Conservation (phyloP, 1,140 invertebrate species). For the Maniola jurtina region DNA sequence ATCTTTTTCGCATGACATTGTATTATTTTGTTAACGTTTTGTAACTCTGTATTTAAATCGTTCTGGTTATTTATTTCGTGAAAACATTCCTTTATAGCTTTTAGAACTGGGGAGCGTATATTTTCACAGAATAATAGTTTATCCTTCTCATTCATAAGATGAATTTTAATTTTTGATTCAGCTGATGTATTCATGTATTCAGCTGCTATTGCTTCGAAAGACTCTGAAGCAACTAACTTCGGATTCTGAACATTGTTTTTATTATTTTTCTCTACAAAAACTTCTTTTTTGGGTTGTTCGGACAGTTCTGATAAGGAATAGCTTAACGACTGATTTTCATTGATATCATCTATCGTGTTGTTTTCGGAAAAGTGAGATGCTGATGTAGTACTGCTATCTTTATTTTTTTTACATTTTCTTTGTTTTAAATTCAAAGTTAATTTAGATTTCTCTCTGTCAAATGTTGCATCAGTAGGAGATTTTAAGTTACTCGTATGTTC, state of each 20-base stretch:
- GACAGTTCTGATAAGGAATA: slow-evolving; percentile 58
- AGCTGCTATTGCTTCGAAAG: slow-evolving; percentile 58
- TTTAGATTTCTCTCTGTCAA: slow-evolving; percentile 40
- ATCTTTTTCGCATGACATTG: slow-evolving; percentile 48
- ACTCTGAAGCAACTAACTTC: slow-evolving; percentile 50
- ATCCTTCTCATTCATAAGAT: slow-evolving; percentile 65
- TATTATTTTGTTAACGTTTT: slow-evolving; percentile 40
- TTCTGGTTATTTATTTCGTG: slow-evolving; percentile 38
- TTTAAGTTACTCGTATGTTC: slow-evolving; percentile 21
- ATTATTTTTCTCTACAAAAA: slow-evolving; percentile 37
- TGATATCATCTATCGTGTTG: slow-evolving; percentile 59
- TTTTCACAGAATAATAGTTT: slow-evolving; percentile 55
- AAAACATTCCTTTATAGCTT: slow-evolving; percentile 52
- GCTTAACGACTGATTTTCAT: slow-evolving; percentile 55
- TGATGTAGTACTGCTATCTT: slow-evolving; percentile 46
- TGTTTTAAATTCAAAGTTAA: slow-evolving; percentile 31
- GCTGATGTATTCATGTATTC: slow-evolving; percentile 43
- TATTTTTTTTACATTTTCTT: slow-evolving; percentile 33
- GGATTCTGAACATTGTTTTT: slow-evolving; percentile 28
- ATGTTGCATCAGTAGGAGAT: slow-evolving; percentile 30
- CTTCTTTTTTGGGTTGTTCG: slow-evolving; percentile 45
- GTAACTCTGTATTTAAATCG: slow-evolving; percentile 33
- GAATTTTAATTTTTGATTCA: slow-evolving; percentile 62
- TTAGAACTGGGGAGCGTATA: slow-evolving; percentile 51
- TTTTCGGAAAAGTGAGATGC: slow-evolving; percentile 47